phyloP scores from a whole-genome alignment of 2,888 invertebrate genomes.

The Myopa tessellatipennis region DNA sequence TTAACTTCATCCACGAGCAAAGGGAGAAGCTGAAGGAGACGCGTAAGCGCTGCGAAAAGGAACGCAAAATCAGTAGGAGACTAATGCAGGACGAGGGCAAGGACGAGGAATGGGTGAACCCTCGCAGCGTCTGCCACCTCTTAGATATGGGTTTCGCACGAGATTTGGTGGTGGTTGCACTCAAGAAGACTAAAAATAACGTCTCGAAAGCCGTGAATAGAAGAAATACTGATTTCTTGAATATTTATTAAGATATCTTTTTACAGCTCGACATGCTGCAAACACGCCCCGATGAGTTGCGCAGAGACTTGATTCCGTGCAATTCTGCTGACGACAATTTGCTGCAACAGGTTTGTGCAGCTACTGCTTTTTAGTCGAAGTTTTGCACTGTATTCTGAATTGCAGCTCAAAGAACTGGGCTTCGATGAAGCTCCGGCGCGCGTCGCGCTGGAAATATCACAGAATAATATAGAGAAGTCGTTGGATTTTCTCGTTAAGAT shows the following conservation, averaged over 20 bases:
- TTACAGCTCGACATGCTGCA: constrained; percentile 61
- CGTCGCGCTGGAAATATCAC: constrained; percentile 70
- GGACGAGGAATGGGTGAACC: constrained; percentile 63
- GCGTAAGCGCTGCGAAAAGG: constrained; percentile 70
- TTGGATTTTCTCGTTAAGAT: constrained; percentile 72
- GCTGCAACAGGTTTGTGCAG: constrained; percentile 50
- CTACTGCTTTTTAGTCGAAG: neutral
- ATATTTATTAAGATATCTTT: neutral
- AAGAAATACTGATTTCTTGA: constrained; percentile 44
- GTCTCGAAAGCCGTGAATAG: constrained; percentile 75
- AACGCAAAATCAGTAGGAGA: constrained; percentile 65
- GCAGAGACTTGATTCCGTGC: constrained; percentile 47
- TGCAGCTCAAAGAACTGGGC: constrained; percentile 71
- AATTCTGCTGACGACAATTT: constrained; percentile 49
- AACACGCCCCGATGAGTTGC: constrained; percentile 53
- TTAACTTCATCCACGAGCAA: constrained; percentile 74
- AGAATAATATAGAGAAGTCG: constrained; percentile 72
- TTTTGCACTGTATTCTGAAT: neutral
- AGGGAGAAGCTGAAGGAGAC: constrained; percentile 70
- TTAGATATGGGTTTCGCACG: constrained; percentile 78
- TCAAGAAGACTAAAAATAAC: constrained; percentile 77
- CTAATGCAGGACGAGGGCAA: constrained; percentile 45
- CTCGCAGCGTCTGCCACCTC: constrained; percentile 68
- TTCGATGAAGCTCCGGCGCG: constrained; percentile 71
- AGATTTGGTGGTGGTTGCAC: constrained; percentile 72